A percentile compares a stretch with the other conserved stretches of the same genome.
These are phyloP conservation scores for Oryzias dopingdopingensis DNA, from an alignment of 2,797 vertebrate genomes.

Conservation along the genomic window DNA sequence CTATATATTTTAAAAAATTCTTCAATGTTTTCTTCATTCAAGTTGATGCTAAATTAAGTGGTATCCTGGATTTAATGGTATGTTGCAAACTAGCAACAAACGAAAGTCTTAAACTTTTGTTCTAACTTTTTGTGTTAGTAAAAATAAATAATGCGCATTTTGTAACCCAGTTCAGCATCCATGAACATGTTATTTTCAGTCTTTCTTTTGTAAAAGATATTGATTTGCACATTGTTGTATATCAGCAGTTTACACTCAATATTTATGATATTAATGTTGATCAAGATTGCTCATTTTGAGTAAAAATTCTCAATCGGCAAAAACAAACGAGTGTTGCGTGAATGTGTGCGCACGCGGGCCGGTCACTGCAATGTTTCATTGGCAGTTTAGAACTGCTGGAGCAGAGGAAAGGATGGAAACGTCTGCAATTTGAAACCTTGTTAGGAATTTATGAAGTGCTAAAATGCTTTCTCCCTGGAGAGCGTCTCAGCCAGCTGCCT, in stretches of 20 bases:
- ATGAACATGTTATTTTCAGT: conserved; percentile 1
- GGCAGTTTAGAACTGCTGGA: conserved; percentile 68
- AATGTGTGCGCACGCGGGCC: conserved; percentile 20
- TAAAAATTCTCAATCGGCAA: conserved; percentile 23
- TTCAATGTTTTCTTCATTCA: too few species aligned
- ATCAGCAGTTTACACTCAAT: too few species aligned
- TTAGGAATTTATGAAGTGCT: conserved; percentile 99
- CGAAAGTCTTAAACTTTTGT: too few species aligned
- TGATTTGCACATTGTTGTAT: too few species aligned
- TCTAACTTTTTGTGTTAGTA: too few species aligned
- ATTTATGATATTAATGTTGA: conserved; percentile 21
- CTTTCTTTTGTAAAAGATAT: background rate
- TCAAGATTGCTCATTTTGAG: conserved; percentile 23
- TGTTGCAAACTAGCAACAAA: too few species aligned
- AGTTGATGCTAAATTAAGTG: too few species aligned
- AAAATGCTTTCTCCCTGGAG: conserved; percentile 95
- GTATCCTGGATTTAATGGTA: too few species aligned
- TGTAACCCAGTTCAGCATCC: too few species aligned
- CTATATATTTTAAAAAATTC: too few species aligned
- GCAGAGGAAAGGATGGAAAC: conserved; percentile 83
- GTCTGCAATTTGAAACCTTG: conserved; percentile 94
- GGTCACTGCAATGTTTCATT: conserved; percentile 56
- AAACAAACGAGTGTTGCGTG: conserved; percentile 22
- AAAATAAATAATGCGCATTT: too few species aligned
- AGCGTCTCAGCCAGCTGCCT: conserved; percentile 88